phyloP scores from a whole-genome alignment of 1,140 invertebrate species.

The Zaprionus davidi region DNA sequence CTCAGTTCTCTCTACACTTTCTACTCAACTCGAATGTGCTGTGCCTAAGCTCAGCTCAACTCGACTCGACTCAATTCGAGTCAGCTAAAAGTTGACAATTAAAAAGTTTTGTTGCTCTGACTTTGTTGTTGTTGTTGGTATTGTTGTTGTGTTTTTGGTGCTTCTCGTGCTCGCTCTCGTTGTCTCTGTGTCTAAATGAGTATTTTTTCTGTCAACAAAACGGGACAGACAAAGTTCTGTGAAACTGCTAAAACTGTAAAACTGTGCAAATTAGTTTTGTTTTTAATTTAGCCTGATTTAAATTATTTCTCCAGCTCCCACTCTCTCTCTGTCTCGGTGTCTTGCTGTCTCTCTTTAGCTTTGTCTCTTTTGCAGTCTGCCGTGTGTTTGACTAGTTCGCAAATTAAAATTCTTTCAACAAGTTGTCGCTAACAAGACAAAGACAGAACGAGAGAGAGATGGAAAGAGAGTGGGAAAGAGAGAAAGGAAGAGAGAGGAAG shows the following conservation, averaged over 20 bases:
- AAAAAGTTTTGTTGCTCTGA: slow-evolving; percentile 66
- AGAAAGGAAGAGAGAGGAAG: neutral
- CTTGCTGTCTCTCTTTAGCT: slow-evolving; percentile 3
- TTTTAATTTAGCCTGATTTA: slow-evolving; percentile 65
- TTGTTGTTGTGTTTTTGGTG: slow-evolving; percentile 36
- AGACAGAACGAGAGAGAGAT: neutral
- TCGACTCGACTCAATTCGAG: slow-evolving; percentile 33
- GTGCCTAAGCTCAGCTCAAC: slow-evolving; percentile 18
- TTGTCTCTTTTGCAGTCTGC: slow-evolving; percentile 3
- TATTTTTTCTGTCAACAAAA: slow-evolving; percentile 56
- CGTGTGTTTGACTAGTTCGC: slow-evolving; percentile 43
- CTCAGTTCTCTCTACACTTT: slow-evolving; percentile 20
- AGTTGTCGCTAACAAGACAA: slow-evolving; percentile 48
- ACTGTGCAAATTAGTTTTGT: slow-evolving; percentile 79
- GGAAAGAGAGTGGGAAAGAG: neutral
- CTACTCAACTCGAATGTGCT: slow-evolving; percentile 14
- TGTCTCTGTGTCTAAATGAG: slow-evolving; percentile 54
- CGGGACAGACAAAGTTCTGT: slow-evolving; percentile 63
- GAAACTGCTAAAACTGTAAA: slow-evolving; percentile 53
- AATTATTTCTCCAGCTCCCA: slow-evolving; percentile 51
- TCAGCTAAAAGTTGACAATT: slow-evolving; percentile 79
- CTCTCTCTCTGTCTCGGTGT: neutral
- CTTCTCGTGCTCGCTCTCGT: slow-evolving; percentile 22
- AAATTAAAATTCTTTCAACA: slow-evolving; percentile 67
- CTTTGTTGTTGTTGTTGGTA: slow-evolving; percentile 38